Percentiles rank a stretch among this genome's conserved stretches.
Conservation (phyloP, 2,113 vertebrate genomes). For the Bagarius yarrelli region DNA sequence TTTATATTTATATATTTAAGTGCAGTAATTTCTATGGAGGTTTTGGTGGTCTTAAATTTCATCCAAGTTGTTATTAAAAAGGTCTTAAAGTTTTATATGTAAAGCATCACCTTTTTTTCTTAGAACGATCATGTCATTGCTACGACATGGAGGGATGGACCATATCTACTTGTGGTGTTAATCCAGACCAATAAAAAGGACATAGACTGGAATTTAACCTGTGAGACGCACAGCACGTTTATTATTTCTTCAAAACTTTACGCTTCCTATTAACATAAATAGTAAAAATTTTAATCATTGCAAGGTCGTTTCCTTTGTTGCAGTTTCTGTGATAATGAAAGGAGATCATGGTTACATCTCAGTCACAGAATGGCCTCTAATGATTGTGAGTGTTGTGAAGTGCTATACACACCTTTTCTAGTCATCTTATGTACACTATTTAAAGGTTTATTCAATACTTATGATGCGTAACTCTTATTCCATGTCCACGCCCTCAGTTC, state of each 20-base stretch:
- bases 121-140: conserved; percentile 69
- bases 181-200: conserved; percentile 65
- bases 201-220: conserved; percentile 78
- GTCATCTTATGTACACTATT: not conserved
- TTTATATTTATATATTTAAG: too few relatives aligned
- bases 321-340: conserved; percentile 81
- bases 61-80: too few relatives aligned
- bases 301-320: conserved; percentile 25
- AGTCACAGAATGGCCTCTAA: conserved; percentile 85
- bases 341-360: conserved; percentile 83
- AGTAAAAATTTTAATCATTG: conserved; percentile 9
- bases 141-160: conserved; percentile 81
- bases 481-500: conserved; percentile 53
- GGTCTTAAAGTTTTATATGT: too few relatives aligned
- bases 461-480: not conserved
- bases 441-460: not conserved
- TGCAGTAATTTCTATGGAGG: too few relatives aligned
- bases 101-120: not conserved
- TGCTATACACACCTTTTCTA: not conserved
- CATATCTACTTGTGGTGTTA: conserved; percentile 78
- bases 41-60: too few relatives aligned
- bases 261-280: not conserved
- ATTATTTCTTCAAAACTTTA: not conserved
- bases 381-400: conserved; percentile 79
- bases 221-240: conserved; percentile 57